These are phyloP conservation scores for Eristalis pertinax DNA, from an alignment of 2,888 invertebrate genomes.

Conservation along the genomic window DNA sequence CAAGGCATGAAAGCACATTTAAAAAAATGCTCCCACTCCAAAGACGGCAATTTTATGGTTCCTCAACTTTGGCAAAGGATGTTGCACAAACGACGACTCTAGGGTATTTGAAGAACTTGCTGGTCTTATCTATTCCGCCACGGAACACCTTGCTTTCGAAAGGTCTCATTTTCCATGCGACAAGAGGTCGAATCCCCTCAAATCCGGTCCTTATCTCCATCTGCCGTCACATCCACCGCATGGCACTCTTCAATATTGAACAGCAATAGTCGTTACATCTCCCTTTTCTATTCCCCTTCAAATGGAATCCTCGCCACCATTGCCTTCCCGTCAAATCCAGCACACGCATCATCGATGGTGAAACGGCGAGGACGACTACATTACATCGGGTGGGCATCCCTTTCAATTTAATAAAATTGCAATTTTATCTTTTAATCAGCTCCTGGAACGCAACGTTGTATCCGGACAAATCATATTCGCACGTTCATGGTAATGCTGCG, in stretches of 20 bases:
- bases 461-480: conserved; percentile 24
- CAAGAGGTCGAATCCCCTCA: not conserved
- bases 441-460: not conserved
- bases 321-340: too few species aligned
- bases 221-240: not conserved
- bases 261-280: not conserved
- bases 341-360: not conserved
- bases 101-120: too few species aligned
- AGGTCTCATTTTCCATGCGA: too few species aligned
- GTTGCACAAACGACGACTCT: too few species aligned
- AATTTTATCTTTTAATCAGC: conserved; percentile 55
- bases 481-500: conserved; percentile 34
- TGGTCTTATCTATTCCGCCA: too few species aligned
- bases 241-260: not conserved
- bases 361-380: not conserved
- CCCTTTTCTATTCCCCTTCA: not conserved
- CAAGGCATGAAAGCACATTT: not conserved
- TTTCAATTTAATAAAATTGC: conserved; percentile 57
- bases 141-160: too few species aligned
- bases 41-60: too few species aligned
- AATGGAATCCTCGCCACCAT: not conserved
- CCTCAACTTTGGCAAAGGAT: too few species aligned
- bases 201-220: not conserved
- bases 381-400: not conserved
- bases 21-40: not conserved